Conservation (phyloP, 2,113 vertebrate species). For the Lates calcarifer region DNA sequence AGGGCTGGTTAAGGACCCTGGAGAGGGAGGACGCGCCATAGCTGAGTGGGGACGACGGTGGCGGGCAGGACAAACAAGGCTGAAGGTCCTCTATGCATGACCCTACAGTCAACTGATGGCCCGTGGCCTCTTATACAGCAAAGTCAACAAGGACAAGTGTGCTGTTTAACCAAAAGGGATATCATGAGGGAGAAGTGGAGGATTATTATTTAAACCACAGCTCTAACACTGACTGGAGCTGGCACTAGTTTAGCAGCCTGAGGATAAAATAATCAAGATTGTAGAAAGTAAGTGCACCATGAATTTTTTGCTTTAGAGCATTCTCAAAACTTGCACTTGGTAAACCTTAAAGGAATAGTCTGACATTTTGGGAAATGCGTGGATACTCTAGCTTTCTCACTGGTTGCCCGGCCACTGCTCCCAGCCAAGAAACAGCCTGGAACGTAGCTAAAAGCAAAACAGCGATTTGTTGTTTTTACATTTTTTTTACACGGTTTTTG, state of each 20-base stretch:
- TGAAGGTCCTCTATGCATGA: constrained; percentile 15
- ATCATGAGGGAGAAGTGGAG: background rate
- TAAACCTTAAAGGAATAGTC: background rate
- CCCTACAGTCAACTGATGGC: constrained; percentile 14
- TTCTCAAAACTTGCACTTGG: background rate
- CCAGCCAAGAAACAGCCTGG: background rate
- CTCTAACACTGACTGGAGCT: background rate
- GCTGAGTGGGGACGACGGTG: constrained; percentile 18
- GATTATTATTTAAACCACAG: background rate
- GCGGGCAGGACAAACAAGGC: constrained; percentile 30
- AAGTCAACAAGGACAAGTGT: constrained; percentile 42
- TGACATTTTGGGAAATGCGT: background rate
- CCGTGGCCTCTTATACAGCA: constrained; percentile 5
- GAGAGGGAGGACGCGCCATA: constrained; percentile 39
- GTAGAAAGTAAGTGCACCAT: too few species aligned
- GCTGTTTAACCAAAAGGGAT: constrained; percentile 22
- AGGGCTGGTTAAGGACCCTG: constrained; percentile 52
- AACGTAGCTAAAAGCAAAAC: too few species aligned
- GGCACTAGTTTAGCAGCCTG: background rate
- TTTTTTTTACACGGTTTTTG: too few species aligned
- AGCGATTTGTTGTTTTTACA: too few species aligned
- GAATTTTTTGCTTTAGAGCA: background rate
- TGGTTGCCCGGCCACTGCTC: background rate
- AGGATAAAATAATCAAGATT: constrained; percentile 4
- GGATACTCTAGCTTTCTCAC: too few species aligned